Percentiles rank a stretch among this genome's conserved stretches.
Evolutionary conservation across 2,888 invertebrate species (phyloP).

Genomic region (Drosophila birchii): DNA sequence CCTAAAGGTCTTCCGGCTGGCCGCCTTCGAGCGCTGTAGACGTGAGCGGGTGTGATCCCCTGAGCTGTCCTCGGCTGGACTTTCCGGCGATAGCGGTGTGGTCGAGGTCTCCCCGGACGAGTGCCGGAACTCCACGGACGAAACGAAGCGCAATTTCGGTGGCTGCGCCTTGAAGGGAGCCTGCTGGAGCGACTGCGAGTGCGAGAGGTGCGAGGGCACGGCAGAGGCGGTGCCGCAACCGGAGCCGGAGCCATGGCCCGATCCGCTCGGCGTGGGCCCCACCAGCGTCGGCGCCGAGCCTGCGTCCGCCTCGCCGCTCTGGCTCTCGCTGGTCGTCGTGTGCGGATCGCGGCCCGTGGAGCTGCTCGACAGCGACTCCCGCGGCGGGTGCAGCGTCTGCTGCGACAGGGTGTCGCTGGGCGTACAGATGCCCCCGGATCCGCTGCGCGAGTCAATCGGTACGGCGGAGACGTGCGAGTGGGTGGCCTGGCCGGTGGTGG

Average conservation of each 20-base stretch:
- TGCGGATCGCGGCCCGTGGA: conserved; percentile 86
- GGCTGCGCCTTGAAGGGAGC: conserved; percentile 85
- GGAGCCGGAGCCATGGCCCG: conserved; percentile 62
- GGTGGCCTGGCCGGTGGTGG: conserved; percentile 85
- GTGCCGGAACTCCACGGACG: conserved; percentile 92
- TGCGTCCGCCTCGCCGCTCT: conserved; percentile 82
- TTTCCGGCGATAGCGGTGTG: conserved; percentile 90
- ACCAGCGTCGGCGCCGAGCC: conserved; percentile 80
- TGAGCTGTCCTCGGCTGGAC: conserved; percentile 89
- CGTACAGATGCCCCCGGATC: conserved; percentile 84
- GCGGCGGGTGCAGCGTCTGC: conserved; percentile 85
- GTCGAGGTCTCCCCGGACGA: conserved; percentile 92
- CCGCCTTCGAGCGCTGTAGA: conserved; percentile 96
- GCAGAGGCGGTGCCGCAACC: conserved; percentile 70
- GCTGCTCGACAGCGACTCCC: conserved; percentile 87
- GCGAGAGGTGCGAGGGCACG: conserved; percentile 84
- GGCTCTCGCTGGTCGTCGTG: conserved; percentile 84
- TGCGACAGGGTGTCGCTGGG: conserved; percentile 85
- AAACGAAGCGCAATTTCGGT: conserved; percentile 92
- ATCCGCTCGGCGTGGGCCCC: conserved; percentile 65
- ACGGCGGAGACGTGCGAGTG: conserved; percentile 84
- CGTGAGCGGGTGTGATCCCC: conserved; percentile 87
- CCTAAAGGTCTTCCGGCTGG: conserved; percentile 96
- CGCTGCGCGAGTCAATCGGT: conserved; percentile 84
- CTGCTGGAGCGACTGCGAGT: conserved; percentile 84